phyloP scores from a whole-genome alignment of 1,140 invertebrate genomes.

The Melipona quadrifasciata region DNA sequence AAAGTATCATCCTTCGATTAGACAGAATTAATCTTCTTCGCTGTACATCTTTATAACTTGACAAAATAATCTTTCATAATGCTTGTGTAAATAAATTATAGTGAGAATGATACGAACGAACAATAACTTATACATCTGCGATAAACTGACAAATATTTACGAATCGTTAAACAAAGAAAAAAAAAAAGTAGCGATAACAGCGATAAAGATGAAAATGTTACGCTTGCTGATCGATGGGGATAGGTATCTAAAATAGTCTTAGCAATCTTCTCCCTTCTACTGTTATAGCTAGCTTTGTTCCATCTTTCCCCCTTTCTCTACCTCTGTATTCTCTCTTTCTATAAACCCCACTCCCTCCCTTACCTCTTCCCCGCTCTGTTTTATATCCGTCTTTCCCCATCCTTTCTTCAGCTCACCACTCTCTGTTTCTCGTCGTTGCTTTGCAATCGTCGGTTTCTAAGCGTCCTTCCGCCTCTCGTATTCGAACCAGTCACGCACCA shows the following conservation, averaged over 20 bases:
- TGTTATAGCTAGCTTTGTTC: not conserved
- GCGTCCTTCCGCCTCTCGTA: not conserved
- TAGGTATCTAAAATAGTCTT: constrained; percentile 17
- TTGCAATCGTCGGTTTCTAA: not conserved
- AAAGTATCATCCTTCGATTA: too few species aligned
- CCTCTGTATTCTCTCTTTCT: not conserved
- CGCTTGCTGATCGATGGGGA: not conserved
- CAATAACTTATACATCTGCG: not conserved
- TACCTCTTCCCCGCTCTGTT: not conserved
- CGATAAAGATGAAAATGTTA: not conserved
- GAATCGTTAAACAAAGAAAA: not conserved
- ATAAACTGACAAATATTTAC: not conserved
- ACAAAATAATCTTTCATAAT: too few species aligned
- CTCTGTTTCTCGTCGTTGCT: not conserved
- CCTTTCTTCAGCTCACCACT: not conserved
- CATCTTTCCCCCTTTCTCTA: not conserved
- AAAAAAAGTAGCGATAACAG: not conserved
- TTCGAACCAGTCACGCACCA: not conserved
- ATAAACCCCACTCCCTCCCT: too few species aligned
- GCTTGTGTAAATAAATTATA: too few species aligned
- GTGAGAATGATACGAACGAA: not conserved
- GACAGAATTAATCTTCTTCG: too few species aligned
- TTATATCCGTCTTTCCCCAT: not conserved
- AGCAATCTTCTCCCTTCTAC: not conserved
- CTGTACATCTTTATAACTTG: too few species aligned